A percentile compares a stretch with the other conserved stretches of the same genome.
Conservation (phyloP, 2,888 invertebrate genomes). For the Trachelus stipa region DNA sequence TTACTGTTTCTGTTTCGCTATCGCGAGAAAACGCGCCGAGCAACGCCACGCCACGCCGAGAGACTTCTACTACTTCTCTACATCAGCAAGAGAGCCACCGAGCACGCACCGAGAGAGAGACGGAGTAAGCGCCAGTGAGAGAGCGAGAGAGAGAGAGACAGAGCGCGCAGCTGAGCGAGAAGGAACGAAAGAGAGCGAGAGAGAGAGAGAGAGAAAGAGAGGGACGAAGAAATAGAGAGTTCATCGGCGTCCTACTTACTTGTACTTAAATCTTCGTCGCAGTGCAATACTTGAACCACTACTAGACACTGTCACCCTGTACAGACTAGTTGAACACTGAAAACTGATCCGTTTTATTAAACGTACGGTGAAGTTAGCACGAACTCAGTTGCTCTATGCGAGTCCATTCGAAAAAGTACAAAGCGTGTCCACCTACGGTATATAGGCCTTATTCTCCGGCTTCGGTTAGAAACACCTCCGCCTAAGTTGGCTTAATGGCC, state of each 20-base stretch:
- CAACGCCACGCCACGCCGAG: not conserved
- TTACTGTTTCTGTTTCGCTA: not conserved
- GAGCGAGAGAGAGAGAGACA: conserved; percentile 35
- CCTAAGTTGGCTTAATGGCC: not conserved
- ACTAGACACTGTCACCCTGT: not conserved
- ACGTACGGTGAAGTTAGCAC: not conserved
- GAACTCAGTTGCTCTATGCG: not conserved
- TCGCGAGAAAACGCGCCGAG: not conserved
- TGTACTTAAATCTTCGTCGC: not conserved
- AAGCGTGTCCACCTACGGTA: not conserved
- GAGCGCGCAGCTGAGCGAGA: conserved; percentile 19
- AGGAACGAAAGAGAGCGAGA: conserved; percentile 4
- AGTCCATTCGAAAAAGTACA: not conserved
- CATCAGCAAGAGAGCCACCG: conserved; percentile 22
- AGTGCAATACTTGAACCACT: not conserved
- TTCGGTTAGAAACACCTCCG: not conserved
- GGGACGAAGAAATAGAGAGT: not conserved
- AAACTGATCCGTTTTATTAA: not conserved
- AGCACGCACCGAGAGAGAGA: conserved; percentile 25
- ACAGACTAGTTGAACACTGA: not conserved
- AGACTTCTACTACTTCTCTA: not conserved
- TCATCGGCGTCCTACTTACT: not conserved
- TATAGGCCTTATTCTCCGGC: not conserved
- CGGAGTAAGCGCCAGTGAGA: conserved; percentile 31
- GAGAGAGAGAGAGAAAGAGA: not conserved